Evolutionary conservation across 2,888 invertebrate species (phyloP), one percentile per base, ranked within the genome.

Genomic region (Malthinus flaveolus): DNA sequence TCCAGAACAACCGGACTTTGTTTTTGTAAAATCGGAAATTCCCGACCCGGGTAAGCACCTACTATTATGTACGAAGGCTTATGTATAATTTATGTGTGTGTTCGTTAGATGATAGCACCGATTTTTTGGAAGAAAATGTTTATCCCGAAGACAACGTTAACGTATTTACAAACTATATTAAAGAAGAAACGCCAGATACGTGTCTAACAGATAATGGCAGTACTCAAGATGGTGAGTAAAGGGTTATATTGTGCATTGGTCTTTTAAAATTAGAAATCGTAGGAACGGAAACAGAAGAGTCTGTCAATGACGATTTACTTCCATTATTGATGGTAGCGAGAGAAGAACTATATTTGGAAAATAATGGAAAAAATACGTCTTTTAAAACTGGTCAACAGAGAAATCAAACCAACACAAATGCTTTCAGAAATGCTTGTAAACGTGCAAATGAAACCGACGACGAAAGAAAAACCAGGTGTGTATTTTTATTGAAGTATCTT

Each of bases 381-480:
- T 23, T 5, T 23, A 32, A 46, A 13, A 23, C 32, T 7, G 48
- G 48, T 12, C 37, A 54, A 32, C 37, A 34, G 39, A 33, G 15
- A 1, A 13, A 32, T 31, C 36, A 48, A 54, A 54, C 47, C 33
- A 31, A 23, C 7, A 23, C 39, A 9, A 54, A 54, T 34, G 54
- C 48, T 7, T 39, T 39, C 11, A 31, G 54, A 39, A 54, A 36
- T 39, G 54, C 54, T 3, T 48, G 23, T 11, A 54, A 36, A 39
- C 32, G 54, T 15, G 48, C 54, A 10, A 37, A 48, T 33, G 54
- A 54, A 54, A 54, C 39, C n/a, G 33, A 48, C 11, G 47, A 54
- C 9, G 36, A 54, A 48, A 15, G 35, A 10, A 35, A 48, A 34
- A 4, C 33, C 1, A 54, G 54, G 54, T 54, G 36, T 31, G 39